Evolutionary conservation across 2,113 vertebrate species (phyloP), one percentile per base, ranked within the genome.

Genomic region (Mesitornis unicolor): DNA sequence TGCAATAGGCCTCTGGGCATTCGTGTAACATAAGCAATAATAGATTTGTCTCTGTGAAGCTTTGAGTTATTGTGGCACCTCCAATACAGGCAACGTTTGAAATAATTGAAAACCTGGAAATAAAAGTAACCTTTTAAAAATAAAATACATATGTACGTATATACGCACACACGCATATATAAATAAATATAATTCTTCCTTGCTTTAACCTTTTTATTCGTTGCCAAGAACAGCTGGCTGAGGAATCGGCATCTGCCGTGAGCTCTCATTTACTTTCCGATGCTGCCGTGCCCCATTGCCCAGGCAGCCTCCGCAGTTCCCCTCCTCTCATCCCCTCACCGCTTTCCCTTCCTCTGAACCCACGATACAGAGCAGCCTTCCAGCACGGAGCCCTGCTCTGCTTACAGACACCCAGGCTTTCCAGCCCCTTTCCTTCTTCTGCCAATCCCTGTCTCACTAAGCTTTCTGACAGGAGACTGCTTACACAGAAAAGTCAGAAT

Each of bases 51-150:
- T 65, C 57, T 85, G 59, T 17, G 59, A 91, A 83, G 91, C 38
- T 95, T 85, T 83, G 81, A 91, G 35, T 89, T 95, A 93, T 71
- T 89, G 84, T 67, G 54, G 71, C 51, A 96, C 79, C 56, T 95
- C 79, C 68, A 77, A 59, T 40, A 81, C 24, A 92, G 60, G 21
- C 78, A 93, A 87, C 3, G 11, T 77, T 83, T 80, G 87, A 94
- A 96, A 96, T 95, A 92, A 96, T 84, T 96, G 93, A 91, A 95
- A 95, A 82, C 24, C 56, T 91, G 64, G 94, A 95, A 95, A 81
- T 95, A 91, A 91, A 84, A 81, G 80, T 75, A 84, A 92, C 26
- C 76, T 95, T 95, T 92, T 60, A 70, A 87, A 96, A 92, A 81
- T 70, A 86, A 95, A 90, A 74, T 48, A 86, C 35, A 75, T 77